Evolutionary conservation across 2,888 invertebrate genomes (phyloP).

Genomic region (Lasioglossum marginatum): DNA sequence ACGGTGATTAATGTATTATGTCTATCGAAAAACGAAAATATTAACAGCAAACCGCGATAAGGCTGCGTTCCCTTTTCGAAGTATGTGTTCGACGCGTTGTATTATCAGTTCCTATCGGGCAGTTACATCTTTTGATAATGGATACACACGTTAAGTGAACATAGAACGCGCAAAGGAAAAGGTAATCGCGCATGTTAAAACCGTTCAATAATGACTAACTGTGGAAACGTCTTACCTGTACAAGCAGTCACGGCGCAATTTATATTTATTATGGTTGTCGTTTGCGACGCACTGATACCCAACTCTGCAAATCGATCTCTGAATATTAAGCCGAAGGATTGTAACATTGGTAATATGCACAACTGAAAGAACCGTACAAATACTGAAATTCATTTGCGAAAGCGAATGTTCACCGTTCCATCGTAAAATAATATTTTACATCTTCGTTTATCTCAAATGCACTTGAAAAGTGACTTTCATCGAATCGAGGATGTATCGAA

Average conservation of each 20-base stretch:
- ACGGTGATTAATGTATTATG: neutral
- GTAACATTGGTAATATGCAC: constrained; percentile 86
- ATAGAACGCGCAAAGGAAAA: no score
- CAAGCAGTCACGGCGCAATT: constrained; percentile 85
- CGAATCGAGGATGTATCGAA: neutral
- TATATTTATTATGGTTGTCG: constrained; percentile 87
- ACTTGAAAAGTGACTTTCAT: neutral
- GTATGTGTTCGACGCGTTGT: neutral
- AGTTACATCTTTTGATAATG: neutral
- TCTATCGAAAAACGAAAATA: neutral
- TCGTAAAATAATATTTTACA: neutral
- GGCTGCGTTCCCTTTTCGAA: neutral
- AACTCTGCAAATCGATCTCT: constrained; percentile 87
- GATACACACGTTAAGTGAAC: neutral
- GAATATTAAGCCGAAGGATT: constrained; percentile 88
- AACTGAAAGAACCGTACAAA: constrained; percentile 81
- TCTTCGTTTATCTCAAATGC: neutral
- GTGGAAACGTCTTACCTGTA: constrained; percentile 80
- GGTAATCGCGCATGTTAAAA: neutral
- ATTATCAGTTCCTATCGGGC: constrained; percentile 1
- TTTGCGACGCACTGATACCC: constrained; percentile 87
- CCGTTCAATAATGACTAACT: neutral
- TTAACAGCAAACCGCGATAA: neutral
- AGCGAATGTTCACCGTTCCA: neutral
- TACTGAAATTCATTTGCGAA: constrained; percentile 4